phyloP scores from a whole-genome alignment of 2,888 invertebrate species.

The Eueremaeus valkanovi region DNA sequence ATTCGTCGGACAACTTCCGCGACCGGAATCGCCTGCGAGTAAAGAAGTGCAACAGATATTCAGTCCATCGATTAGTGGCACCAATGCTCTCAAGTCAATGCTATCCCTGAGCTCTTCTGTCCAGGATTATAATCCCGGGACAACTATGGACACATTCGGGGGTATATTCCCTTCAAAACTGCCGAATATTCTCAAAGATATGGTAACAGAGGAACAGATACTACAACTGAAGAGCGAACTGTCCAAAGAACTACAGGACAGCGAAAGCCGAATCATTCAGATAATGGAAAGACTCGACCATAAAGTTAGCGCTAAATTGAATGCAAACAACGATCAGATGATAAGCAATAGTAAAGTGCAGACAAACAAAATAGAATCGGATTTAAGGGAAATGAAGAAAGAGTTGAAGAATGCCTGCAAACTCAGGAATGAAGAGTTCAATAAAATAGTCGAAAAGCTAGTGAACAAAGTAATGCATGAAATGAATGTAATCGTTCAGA shows the following conservation, averaged over 20 bases:
- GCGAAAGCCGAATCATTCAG: background rate
- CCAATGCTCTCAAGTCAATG: conserved; percentile 9
- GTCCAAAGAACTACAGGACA: conserved; percentile 17
- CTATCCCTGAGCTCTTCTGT: background rate
- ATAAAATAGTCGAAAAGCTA: conserved; percentile 38
- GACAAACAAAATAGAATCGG: conserved; percentile 25
- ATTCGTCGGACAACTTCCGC: background rate
- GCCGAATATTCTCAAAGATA: background rate
- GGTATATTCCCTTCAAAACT: background rate
- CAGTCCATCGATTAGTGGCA: background rate
- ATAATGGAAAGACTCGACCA: background rate
- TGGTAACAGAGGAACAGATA: conserved; percentile 15
- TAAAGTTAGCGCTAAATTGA: conserved; percentile 10
- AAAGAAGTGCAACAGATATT: conserved; percentile 28
- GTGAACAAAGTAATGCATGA: conserved; percentile 39
- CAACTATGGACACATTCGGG: background rate
- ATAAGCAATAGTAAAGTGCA: background rate
- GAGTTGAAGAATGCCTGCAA: conserved; percentile 37
- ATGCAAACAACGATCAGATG: background rate
- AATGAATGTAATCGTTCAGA: conserved; percentile 36
- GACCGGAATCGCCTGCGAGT: conserved; percentile 5
- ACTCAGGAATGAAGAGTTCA: conserved; percentile 25
- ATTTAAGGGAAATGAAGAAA: conserved; percentile 23
- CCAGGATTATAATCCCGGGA: too few species aligned
- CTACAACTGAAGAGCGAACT: background rate